Evolutionary conservation across 2,113 vertebrate genomes (phyloP).

Genomic region (Melospiza georgiana): DNA sequence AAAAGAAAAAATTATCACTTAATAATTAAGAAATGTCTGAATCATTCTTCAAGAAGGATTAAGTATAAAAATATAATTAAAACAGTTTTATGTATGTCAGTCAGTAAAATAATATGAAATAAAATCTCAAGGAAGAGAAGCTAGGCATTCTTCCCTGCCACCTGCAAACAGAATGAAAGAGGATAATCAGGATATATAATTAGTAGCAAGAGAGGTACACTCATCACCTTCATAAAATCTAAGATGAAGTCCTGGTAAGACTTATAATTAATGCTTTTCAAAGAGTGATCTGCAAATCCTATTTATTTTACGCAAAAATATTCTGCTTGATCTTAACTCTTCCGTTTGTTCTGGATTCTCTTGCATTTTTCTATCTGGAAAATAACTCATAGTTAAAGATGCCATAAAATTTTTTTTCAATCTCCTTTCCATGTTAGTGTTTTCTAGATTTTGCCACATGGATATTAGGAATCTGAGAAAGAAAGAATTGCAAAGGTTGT

Average conservation of each 20-base stretch:
- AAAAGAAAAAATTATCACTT: not conserved
- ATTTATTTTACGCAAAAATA: not conserved
- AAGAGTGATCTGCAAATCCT: not conserved
- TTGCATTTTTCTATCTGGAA: not conserved
- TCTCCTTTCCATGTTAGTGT: not conserved
- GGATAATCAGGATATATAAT: not conserved
- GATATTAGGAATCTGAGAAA: not conserved
- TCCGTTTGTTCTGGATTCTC: not conserved
- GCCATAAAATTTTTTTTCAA: not conserved
- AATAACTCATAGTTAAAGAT: not conserved
- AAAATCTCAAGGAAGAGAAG: not conserved
- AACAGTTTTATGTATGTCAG: not conserved
- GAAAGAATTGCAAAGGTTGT: not conserved
- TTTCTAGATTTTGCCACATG: not conserved
- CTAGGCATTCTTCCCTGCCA: not conserved
- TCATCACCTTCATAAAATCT: not conserved
- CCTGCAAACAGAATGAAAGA: not conserved
- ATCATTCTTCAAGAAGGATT: not conserved
- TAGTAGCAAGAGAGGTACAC: not conserved
- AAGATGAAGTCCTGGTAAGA: not conserved
- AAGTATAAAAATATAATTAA: not conserved
- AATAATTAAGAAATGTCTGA: not conserved
- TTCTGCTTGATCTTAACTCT: not conserved
- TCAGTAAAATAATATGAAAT: not conserved
- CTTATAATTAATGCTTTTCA: conserved; percentile 12